Evolutionary conservation across 2,888 invertebrate species (phyloP).

Genomic region (Alloscopus bannaensis): DNA sequence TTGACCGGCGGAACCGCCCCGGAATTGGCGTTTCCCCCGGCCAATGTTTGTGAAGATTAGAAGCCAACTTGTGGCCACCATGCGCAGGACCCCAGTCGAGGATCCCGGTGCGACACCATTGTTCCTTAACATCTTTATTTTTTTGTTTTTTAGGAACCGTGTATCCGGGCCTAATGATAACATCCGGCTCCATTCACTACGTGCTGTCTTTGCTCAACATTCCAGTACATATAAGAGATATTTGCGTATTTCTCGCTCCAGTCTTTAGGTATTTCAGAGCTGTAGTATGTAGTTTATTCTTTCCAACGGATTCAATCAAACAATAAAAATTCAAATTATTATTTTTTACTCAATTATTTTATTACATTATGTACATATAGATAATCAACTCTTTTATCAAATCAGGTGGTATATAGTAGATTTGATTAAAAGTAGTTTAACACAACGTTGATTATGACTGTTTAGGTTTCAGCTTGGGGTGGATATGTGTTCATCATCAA

Average conservation of each 20-base stretch:
- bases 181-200: constrained; percentile 98
- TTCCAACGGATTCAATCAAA: constrained; percentile 40
- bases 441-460: constrained; percentile 66
- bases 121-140: too few species aligned
- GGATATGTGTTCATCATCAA: constrained; percentile 99
- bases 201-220: constrained; percentile 93
- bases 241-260: constrained; percentile 99
- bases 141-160: too few species aligned
- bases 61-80: too few species aligned
- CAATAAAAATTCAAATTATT: constrained; percentile 71
- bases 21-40: too few species aligned
- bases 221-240: constrained; percentile 97
- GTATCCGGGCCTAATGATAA: constrained; percentile 99
- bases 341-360: constrained; percentile 40
- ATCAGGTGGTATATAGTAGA: not conserved
- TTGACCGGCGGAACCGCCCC: too few species aligned
- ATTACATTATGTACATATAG: not conserved
- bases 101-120: too few species aligned
- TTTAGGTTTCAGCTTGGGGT: constrained; percentile 98
- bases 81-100: too few species aligned
- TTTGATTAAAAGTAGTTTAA: not conserved
- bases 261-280: constrained; percentile 88
- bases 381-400: not conserved
- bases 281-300: not conserved
- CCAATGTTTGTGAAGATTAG: too few species aligned